Evolutionary conservation across 2,797 vertebrate species (phyloP).

Genomic region (Melanotaenia trifasciata): DNA sequence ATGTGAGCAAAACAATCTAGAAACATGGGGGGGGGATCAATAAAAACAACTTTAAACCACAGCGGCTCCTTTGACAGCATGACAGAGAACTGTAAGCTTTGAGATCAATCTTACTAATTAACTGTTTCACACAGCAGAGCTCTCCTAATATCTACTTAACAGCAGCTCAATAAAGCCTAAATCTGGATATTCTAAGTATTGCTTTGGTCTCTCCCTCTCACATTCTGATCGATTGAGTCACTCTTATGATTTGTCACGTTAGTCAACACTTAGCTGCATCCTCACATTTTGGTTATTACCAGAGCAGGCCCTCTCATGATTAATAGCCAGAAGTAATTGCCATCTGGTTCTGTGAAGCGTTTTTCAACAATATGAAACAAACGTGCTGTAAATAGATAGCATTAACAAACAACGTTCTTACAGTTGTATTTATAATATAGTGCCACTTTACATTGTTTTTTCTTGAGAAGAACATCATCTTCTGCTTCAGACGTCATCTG

Average conservation of each 20-base stretch:
- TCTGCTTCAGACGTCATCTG: background rate
- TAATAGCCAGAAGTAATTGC: constrained; percentile 12
- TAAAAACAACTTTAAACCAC: constrained; percentile 55
- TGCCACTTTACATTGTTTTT: background rate
- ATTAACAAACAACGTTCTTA: background rate
- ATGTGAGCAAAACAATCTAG: constrained; percentile 30
- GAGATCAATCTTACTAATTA: constrained; percentile 73
- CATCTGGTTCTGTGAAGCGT: constrained; percentile 23
- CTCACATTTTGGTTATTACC: constrained; percentile 17
- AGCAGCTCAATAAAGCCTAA: constrained; percentile 58
- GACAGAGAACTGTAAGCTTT: constrained; percentile 60
- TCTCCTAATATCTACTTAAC: constrained; percentile 70
- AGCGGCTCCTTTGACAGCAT: constrained; percentile 68
- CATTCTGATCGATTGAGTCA: constrained; percentile 26
- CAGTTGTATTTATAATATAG: background rate
- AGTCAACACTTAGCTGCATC: constrained; percentile 10
- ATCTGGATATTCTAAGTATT: constrained; percentile 30
- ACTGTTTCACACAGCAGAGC: constrained; percentile 61
- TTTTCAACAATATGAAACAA: background rate
- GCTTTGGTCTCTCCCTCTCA: constrained; percentile 26
- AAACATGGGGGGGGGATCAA: constrained; percentile 41
- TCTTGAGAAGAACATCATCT: background rate
- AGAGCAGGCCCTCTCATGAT: constrained; percentile 11
- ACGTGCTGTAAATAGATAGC: background rate
- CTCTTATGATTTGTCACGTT: constrained; percentile 41